Evolutionary conservation across 2,888 invertebrate species (phyloP), one percentile per base, ranked within the genome.

Genomic region (Digitonthophagus gazella): DNA sequence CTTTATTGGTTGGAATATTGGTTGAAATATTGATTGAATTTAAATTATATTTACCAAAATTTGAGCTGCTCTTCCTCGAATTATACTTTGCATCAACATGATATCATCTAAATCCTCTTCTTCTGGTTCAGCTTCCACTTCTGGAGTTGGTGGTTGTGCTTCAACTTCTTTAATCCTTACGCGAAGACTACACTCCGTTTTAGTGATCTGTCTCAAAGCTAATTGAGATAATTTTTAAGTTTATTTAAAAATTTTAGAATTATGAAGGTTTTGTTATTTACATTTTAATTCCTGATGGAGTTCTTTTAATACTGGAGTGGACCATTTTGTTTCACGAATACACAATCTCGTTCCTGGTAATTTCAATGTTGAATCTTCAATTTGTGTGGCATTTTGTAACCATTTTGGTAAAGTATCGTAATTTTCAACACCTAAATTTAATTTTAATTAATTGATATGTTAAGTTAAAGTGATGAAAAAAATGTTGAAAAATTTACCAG

Each of bases 51-150:
- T 79, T 81, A 91, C 91, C 86, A 91, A 81, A 74, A 85, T 88
- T 81, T 93, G 93, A 14, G 90, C 86, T 3, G 91, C 91, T 15
- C 93, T 83, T 1, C 93, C 93, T 71, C 89, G 83, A 0, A 93
- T 83, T 20, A 91, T 81, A 77, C 87, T 88, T 78, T 93, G 91
- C 67, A 93, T 77, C 72, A 87, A 81, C 55, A 90, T 82, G 20
- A 88, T 84, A 2, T 88, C 84, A 73, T 86, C 85, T 58, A 81
- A 75, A 11, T 84, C 80, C 66, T 86, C 85, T 69, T 84, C 82
- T 3, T 72, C 67, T 28, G 79, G 78, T 19, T 77, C 73, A 2
- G 75, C 76, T 22, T 78, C 79, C 5, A 80, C 75, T 73, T 79
- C 78, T 1, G 81, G 79, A 0, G 82, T 81, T 8, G 69, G 69